These are phyloP conservation scores for Dolichomitus sp. DNA, from an alignment of 2,888 invertebrate genomes.

Conservation along the genomic window DNA sequence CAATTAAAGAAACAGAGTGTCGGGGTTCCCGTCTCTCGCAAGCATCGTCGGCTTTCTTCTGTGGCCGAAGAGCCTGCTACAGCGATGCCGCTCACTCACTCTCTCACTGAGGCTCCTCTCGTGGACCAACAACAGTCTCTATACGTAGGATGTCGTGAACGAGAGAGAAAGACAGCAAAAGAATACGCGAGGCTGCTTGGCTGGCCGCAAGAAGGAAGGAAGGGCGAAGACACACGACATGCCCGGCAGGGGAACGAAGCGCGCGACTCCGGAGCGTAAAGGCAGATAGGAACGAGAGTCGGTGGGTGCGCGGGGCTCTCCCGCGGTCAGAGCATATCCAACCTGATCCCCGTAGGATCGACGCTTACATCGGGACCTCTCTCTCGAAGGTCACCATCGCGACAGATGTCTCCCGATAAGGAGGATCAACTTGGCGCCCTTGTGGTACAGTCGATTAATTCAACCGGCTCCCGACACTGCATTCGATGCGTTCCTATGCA, in stretches of 20 bases:
- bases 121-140: constrained; percentile 2
- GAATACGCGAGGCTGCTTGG: constrained; percentile 52
- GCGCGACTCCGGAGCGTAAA: constrained; percentile 20
- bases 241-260: constrained; percentile 23
- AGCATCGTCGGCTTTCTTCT: constrained; percentile 80
- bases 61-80: constrained; percentile 74
- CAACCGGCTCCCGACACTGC: background rate
- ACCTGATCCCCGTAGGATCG: constrained; percentile 69
- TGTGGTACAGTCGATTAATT: constrained; percentile 13
- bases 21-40: constrained; percentile 74
- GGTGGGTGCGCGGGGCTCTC: constrained; percentile 13
- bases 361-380: constrained; percentile 70
- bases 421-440: constrained; percentile 40
- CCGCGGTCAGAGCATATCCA: constrained; percentile 47
- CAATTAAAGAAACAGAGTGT: constrained; percentile 86
- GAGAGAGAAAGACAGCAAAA: constrained; percentile 37
- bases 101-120: background rate
- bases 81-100: constrained; percentile 42
- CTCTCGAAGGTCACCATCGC: constrained; percentile 65
- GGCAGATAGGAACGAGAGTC: constrained; percentile 6
- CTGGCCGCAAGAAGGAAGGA: constrained; percentile 27
- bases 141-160: constrained; percentile 21
- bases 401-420: constrained; percentile 71
- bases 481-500: constrained; percentile 2
- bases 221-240: constrained; percentile 50